Base-by-base conservation (phyloP, 2,113 vertebrate genomes). In the Zapus hudsonius region DNA sequence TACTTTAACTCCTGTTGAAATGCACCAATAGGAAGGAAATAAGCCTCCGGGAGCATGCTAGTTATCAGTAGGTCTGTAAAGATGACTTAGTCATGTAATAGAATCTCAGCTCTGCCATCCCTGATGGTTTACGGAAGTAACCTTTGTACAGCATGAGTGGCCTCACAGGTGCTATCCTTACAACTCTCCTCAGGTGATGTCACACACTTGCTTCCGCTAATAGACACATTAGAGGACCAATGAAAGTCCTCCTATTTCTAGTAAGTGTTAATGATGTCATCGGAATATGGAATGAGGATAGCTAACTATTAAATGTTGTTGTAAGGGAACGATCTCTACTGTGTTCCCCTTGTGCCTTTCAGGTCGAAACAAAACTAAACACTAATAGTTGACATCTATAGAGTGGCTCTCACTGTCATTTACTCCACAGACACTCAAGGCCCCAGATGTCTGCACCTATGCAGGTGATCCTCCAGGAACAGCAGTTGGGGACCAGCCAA, bases 1-100 rank as follows among this genome's bases (percentile, higher is more conserved):
- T 75, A 52, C 64, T 89, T 59, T 40, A 59, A 93, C 69, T 82
- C 23, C n/a, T 20, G 93, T 85, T 70, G 91, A 40, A 93, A 81
- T 89, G 55, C 47, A 87, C 73, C 66, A 89, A 95, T 86, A 82
- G 57, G 44, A 89, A 82, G 57, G 44, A 80, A 87, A 73, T 75
- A 80, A 79, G 81, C 80, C 27, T 94, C 78, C 61, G 74, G 44
- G 23, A 90, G 40, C 66, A 88, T 57, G 44, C 52, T 55, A 78
- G 82, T 81, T 91, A 80, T 7, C 44, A 55, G 19, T 27, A 88
- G 64, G 72, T 75, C 25, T 61, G 15, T 86, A 82, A 91, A 78
- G 66, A 38, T 55, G 11, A 84, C 67, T 67, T 89, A 19, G 57
- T 86, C 73, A 47, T 75, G 84, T 82, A 81, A 84, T 69, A 75